Percentiles rank a stretch among this genome's conserved stretches.
phyloP scores from a whole-genome alignment of 92 coral and sea anemone genomes.

The Epizoanthus stellaris region DNA sequence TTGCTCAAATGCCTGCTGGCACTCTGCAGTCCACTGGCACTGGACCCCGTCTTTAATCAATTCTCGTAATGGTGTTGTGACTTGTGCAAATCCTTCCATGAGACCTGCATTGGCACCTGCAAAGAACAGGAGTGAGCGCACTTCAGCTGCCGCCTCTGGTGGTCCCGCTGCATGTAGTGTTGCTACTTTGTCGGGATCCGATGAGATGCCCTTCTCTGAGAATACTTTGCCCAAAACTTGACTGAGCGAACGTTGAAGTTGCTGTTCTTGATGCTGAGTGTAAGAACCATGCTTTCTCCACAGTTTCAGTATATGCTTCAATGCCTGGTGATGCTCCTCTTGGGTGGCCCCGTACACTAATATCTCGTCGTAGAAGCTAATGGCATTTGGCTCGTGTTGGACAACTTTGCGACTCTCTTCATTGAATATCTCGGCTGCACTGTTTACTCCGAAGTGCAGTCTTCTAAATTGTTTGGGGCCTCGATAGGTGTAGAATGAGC shows the following conservation, averaged over 20 bases:
- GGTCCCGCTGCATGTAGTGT: conserved; percentile 33
- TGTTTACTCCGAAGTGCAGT: conserved; percentile 52
- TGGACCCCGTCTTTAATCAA: conserved; percentile 1
- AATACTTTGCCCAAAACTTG: conserved; percentile 26
- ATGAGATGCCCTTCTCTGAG: conserved; percentile 4
- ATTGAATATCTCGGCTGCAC: conserved; percentile 54
- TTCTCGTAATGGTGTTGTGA: conserved; percentile 6
- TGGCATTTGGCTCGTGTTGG: conserved; percentile 36
- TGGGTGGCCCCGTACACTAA: conserved; percentile 46
- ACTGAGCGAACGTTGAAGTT: background rate
- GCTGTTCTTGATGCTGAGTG: background rate
- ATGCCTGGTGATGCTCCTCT: conserved; percentile 42
- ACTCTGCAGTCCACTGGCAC: background rate
- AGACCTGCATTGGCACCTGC: conserved; percentile 32
- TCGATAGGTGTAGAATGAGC: conserved; percentile 29
- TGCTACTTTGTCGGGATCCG: conserved; percentile 29
- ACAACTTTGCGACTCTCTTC: conserved; percentile 46
- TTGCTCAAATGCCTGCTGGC: background rate
- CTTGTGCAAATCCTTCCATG: conserved; percentile 33
- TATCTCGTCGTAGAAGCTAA: conserved; percentile 51
- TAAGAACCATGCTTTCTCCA: conserved; percentile 24
- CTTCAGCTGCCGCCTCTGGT: conserved; percentile 27
- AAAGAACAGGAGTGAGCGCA: conserved; percentile 17
- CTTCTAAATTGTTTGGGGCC: background rate
- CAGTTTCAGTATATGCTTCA: no score